Conservation (phyloP, 2,888 invertebrate genomes). For the Plebejus argus region DNA sequence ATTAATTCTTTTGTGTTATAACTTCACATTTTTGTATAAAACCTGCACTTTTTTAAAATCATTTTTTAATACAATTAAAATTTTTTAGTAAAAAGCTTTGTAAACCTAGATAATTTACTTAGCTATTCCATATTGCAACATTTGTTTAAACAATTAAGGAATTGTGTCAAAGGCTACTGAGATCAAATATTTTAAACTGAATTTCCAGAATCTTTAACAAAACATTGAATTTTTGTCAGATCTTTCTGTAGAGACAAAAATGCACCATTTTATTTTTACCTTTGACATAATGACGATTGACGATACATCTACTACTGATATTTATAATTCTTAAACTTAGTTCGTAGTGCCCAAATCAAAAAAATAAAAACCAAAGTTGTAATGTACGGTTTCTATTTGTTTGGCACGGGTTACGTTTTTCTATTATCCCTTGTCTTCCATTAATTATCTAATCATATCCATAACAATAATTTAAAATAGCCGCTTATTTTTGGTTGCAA, state of each 20-base stretch:
- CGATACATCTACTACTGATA: neutral
- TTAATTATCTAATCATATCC: slow-evolving; percentile 27
- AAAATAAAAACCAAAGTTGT: slow-evolving; percentile 6
- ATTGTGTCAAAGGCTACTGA: slow-evolving; percentile 11
- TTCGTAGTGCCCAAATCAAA: neutral
- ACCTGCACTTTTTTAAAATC: neutral
- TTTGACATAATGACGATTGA: neutral
- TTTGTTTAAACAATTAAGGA: neutral
- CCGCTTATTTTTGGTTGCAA: slow-evolving; percentile 23
- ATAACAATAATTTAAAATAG: slow-evolving; percentile 32
- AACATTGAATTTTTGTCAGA: neutral
- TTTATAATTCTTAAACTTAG: neutral
- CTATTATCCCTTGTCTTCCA: slow-evolving; percentile 29
- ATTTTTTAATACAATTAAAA: neutral
- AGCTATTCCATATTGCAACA: neutral
- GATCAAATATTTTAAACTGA: neutral
- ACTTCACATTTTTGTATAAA: neutral
- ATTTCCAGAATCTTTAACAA: neutral
- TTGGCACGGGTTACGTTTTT: slow-evolving; percentile 35
- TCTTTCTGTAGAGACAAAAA: neutral
- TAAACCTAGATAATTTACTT: neutral
- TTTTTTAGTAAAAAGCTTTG: neutral
- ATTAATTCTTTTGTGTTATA: slow-evolving; percentile 12
- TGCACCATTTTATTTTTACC: neutral
- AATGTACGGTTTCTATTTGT: slow-evolving; percentile 17